Conservation (phyloP, 2,113 vertebrate genomes). For the Ifrita kowaldi region DNA sequence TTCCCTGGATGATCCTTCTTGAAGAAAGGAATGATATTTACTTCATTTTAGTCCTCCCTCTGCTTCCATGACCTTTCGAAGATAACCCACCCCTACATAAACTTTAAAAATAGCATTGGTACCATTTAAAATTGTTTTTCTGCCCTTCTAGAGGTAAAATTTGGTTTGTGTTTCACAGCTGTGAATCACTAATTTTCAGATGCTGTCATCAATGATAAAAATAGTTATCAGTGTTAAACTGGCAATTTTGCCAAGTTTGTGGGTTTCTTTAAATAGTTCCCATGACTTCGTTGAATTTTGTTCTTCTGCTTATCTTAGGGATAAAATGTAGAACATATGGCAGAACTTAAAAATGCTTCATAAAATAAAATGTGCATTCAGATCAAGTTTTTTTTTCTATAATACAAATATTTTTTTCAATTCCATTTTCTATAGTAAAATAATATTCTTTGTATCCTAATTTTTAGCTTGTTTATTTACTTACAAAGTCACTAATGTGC, state of each 20-base stretch:
- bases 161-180: background rate
- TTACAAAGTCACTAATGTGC: background rate
- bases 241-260: background rate
- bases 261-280: background rate
- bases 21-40: background rate
- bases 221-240: background rate
- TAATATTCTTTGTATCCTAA: background rate
- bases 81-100: background rate
- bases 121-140: background rate
- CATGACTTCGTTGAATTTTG: background rate
- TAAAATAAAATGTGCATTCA: background rate
- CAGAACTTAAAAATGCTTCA: background rate
- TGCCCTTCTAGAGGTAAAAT: background rate
- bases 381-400: background rate
- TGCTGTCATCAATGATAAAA: background rate
- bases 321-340: background rate
- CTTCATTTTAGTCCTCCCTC: background rate
- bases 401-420: background rate
- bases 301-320: background rate
- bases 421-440: background rate
- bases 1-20: background rate
- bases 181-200: background rate
- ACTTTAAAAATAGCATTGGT: background rate
- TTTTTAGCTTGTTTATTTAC: background rate
- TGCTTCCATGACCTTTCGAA: background rate